Conservation (phyloP, 2,113 vertebrate genomes). For the Gallinago media region DNA sequence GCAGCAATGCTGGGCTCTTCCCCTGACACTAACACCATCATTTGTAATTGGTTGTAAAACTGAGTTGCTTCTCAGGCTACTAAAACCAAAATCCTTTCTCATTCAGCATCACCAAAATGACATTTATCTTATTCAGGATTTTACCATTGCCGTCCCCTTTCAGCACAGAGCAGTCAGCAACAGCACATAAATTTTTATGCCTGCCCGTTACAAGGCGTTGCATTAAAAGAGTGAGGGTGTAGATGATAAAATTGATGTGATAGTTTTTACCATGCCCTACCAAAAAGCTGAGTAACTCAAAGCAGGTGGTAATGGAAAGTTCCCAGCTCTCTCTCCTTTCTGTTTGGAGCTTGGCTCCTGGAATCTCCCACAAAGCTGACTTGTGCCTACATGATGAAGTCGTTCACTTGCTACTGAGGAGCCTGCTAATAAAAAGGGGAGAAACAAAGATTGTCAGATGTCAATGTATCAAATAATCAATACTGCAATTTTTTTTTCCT, state of each 20-base stretch:
- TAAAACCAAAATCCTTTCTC: neutral
- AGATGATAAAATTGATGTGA: conserved; percentile 4
- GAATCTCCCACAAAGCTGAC: neutral
- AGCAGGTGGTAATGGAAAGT: neutral
- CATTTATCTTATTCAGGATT: conserved; percentile 18
- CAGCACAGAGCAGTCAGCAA: neutral
- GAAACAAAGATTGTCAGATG: neutral
- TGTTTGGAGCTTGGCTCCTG: neutral
- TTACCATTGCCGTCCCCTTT: neutral
- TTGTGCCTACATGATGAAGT: neutral
- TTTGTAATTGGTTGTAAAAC: conserved; percentile 26
- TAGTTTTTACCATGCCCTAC: neutral
- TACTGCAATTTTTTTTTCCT: neutral
- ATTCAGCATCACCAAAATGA: conserved; percentile 3
- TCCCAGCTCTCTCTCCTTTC: neutral
- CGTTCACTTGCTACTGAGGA: neutral
- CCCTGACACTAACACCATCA: neutral
- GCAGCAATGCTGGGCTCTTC: neutral
- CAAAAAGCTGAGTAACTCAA: neutral
- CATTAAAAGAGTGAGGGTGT: neutral
- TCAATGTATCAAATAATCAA: neutral
- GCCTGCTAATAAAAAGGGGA: neutral
- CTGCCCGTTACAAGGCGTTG: neutral
- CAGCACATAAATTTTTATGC: neutral
- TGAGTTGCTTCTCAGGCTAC: neutral